A percentile compares a stretch with the other conserved stretches of the same genome.
Evolutionary conservation across 2,888 invertebrate species (phyloP).

Genomic region (Metellina segmentata): DNA sequence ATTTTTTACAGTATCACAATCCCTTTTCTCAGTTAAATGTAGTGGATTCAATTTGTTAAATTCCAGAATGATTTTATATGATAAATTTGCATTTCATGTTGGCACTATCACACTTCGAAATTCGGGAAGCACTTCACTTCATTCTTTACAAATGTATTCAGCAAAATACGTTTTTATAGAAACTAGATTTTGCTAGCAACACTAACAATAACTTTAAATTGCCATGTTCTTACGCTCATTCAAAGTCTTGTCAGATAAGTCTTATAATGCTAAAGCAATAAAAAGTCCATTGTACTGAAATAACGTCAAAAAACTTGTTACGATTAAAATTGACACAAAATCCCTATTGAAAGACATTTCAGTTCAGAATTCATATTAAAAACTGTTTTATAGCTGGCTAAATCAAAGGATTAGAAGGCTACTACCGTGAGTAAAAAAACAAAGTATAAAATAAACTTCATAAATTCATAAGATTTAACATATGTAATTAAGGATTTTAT

Average conservation of each 20-base stretch:
- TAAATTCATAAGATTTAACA: too few species aligned
- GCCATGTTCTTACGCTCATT: slow-evolving; percentile 29
- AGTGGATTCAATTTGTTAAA: too few species aligned
- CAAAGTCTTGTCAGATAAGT: not conserved
- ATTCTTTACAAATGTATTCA: not conserved
- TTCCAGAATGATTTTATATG: not conserved
- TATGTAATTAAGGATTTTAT: too few species aligned
- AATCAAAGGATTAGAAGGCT: too few species aligned
- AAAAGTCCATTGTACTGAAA: not conserved
- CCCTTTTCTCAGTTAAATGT: not conserved
- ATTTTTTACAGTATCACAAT: not conserved
- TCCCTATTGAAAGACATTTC: not conserved
- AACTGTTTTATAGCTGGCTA: too few species aligned
- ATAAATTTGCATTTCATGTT: not conserved
- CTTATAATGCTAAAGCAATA: not conserved
- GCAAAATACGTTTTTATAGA: slow-evolving; percentile 1
- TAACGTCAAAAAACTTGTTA: not conserved
- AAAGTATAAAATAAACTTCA: too few species aligned
- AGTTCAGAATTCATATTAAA: too few species aligned
- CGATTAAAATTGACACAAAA: not conserved
- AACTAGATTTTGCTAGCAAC: not conserved
- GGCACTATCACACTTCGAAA: slow-evolving; percentile 9
- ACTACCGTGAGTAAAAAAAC: too few species aligned
- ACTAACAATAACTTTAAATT: not conserved
- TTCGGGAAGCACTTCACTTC: slow-evolving; percentile 10